A percentile compares a stretch with the other conserved stretches of the same genome.
phyloP scores from a whole-genome alignment of 2,113 vertebrate genomes.

The Gobiocypris rarus region DNA sequence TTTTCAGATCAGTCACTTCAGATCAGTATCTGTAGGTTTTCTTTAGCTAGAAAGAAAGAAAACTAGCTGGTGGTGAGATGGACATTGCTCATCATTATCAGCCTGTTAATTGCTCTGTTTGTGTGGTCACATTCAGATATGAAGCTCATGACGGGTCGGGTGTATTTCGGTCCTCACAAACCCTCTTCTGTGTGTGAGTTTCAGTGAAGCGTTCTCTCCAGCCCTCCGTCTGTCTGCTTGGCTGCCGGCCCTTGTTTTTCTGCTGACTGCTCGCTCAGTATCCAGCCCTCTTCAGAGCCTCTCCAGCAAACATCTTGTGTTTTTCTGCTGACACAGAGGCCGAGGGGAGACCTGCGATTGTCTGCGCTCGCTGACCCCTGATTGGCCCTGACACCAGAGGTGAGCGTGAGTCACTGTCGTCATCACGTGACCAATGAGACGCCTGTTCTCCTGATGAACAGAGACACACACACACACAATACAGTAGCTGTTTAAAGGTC shows the following conservation, averaged over 20 bases:
- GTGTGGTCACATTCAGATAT: slow-evolving; percentile 51
- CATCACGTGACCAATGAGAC: slow-evolving; percentile 53
- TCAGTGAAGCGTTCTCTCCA: slow-evolving; percentile 43
- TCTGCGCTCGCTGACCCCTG: slow-evolving; percentile 65
- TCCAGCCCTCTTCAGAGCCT: neutral
- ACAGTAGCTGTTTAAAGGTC: neutral
- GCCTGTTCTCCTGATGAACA: slow-evolving; percentile 51
- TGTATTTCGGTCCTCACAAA: slow-evolving; percentile 73
- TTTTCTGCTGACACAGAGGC: slow-evolving; percentile 54
- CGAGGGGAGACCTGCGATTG: slow-evolving; percentile 37
- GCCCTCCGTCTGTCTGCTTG: slow-evolving; percentile 1
- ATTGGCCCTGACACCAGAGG: slow-evolving; percentile 59
- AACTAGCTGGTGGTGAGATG: neutral
- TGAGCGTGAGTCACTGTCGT: slow-evolving; percentile 69
- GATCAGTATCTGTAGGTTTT: no score
- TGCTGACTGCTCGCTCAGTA: slow-evolving; percentile 66
- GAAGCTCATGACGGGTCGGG: slow-evolving; percentile 69
- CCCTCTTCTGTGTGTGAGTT: slow-evolving; percentile 30
- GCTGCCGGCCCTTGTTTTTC: slow-evolving; percentile 57
- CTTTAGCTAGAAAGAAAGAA: no score
- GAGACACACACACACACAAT: slow-evolving; percentile 61
- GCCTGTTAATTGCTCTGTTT: slow-evolving; percentile 45
- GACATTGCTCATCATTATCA: neutral
- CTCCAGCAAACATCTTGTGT: slow-evolving; percentile 16
- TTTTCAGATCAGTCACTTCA: no score